phyloP scores from a whole-genome alignment of 2,113 vertebrate species.

The Chunga burmeisteri region DNA sequence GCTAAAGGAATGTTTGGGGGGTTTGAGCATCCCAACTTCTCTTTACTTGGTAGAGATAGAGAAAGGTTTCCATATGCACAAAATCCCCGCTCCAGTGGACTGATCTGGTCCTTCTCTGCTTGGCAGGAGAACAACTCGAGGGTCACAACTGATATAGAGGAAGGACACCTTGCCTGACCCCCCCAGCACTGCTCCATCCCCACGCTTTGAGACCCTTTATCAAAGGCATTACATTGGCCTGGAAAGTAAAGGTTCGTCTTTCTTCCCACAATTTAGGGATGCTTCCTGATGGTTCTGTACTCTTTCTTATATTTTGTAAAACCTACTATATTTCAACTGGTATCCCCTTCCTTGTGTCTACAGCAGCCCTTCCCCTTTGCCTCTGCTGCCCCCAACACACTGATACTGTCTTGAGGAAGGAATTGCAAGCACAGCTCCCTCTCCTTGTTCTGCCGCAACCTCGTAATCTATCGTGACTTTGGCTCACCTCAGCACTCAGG shows the following conservation, averaged over 20 bases:
- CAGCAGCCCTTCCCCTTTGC: neutral
- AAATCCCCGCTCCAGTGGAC: neutral
- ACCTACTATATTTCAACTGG: fast-evolving
- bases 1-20: neutral
- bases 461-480: neutral
- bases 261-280: neutral
- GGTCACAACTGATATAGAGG: neutral
- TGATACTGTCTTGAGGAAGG: neutral
- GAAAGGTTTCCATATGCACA: neutral
- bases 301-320: neutral
- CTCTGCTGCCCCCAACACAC: fast-evolving
- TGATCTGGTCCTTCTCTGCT: neutral
- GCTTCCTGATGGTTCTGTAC: neutral
- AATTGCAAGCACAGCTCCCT: neutral
- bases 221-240: neutral
- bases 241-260: neutral
- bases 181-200: neutral
- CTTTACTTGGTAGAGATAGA: neutral
- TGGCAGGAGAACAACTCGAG: neutral
- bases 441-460: neutral
- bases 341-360: neutral
- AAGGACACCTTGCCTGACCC: neutral
- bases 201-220: neutral
- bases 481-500: neutral
- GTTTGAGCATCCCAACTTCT: neutral